These are phyloP conservation scores for Vireo griseus DNA, from an alignment of 2,797 vertebrate genomes.

Conservation along the genomic window DNA sequence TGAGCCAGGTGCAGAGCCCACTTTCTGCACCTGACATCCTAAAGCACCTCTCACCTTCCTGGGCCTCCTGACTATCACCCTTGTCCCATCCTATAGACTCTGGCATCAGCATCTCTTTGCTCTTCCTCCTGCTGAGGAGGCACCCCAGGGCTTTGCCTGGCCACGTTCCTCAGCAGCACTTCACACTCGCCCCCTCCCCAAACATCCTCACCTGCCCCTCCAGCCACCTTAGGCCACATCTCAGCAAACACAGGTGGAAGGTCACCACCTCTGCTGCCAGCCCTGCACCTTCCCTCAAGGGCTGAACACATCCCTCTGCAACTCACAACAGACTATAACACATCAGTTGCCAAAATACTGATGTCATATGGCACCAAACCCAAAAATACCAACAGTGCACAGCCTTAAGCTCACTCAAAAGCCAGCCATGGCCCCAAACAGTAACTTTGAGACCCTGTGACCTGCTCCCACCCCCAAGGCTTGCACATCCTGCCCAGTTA, in stretches of 20 bases:
- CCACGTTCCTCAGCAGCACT: fast-evolving
- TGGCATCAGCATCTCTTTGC: not conserved
- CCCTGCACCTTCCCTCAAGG: not conserved
- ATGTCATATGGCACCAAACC: not conserved
- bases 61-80: not conserved
- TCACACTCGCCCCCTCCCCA: fast-evolving
- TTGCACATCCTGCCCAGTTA: not conserved
- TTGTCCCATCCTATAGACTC: not conserved
- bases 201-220: not conserved
- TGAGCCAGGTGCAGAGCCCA: fast-evolving
- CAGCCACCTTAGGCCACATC: not conserved
- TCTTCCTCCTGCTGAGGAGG: not conserved
- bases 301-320: not conserved
- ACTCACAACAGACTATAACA: not conserved
- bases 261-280: not conserved
- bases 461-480: not conserved
- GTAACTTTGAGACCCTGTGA: not conserved
- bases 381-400: not conserved
- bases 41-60: not conserved
- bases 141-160: not conserved
- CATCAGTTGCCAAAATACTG: not conserved
- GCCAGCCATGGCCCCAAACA: fast-evolving
- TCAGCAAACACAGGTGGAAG: fast-evolving
- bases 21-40: not conserved
- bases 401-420: not conserved